Percentiles rank a stretch among this genome's conserved stretches.
These are phyloP conservation scores for Rhagologus leucostigma DNA, from an alignment of 2,113 vertebrate species.

Conservation along the genomic window DNA sequence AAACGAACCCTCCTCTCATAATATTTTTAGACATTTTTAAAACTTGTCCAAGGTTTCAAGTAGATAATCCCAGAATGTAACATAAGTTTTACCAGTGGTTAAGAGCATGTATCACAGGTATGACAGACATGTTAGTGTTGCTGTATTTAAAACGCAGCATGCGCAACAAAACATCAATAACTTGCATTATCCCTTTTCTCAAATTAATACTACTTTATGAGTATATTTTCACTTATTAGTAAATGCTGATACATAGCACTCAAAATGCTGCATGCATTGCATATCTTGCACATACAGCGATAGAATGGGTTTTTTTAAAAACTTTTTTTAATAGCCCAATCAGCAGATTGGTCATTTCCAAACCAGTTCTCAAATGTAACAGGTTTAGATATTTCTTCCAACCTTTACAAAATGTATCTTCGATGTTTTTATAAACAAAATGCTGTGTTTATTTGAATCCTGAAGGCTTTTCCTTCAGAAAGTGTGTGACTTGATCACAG, in stretches of 20 bases:
- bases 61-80: neutral
- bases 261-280: neutral
- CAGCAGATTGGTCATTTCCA: neutral
- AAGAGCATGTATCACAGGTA: neutral
- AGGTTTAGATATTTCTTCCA: neutral
- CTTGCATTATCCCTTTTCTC: slow-evolving; percentile 74
- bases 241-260: neutral
- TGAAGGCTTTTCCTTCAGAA: neutral
- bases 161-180: slow-evolving; percentile 25
- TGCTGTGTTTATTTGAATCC: neutral
- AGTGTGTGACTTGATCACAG: neutral
- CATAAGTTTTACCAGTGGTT: neutral
- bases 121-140: slow-evolving; percentile 16
- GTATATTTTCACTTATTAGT: neutral
- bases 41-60: neutral
- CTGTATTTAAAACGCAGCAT: neutral
- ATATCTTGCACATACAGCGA: neutral
- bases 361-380: neutral
- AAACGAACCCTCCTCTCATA: neutral
- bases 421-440: neutral
- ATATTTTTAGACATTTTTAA: neutral
- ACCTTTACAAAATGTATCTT: neutral
- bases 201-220: neutral
- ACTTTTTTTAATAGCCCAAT: neutral
- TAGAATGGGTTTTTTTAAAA: neutral